A percentile compares a stretch with the other conserved stretches of the same genome.
Evolutionary conservation across 1,140 invertebrate species (phyloP).

Genomic region (Drosophila orosa): DNA sequence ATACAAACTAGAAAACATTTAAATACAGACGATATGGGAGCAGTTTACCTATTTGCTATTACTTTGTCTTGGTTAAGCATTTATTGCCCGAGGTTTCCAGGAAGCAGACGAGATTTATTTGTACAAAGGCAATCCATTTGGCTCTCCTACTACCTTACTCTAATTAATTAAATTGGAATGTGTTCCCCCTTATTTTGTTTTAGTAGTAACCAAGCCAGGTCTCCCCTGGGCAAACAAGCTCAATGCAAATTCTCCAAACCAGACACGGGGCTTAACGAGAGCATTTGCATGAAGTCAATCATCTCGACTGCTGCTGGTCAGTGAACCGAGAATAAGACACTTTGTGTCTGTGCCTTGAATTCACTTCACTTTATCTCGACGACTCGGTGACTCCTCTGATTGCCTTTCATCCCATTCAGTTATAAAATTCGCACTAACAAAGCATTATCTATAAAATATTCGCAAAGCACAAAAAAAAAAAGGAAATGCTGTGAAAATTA

Average conservation of each 20-base stretch:
- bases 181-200: slow-evolving; percentile 18
- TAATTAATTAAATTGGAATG: slow-evolving; percentile 48
- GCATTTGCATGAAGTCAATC: slow-evolving; percentile 47
- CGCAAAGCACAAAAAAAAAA: neutral
- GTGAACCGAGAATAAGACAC: slow-evolving; percentile 38
- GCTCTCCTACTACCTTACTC: slow-evolving; percentile 12
- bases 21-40: neutral
- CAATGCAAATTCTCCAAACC: slow-evolving; percentile 32
- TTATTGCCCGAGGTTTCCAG: slow-evolving; percentile 21
- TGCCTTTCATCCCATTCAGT: slow-evolving; percentile 42
- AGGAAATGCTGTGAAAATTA: slow-evolving; percentile 4
- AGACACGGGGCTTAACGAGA: slow-evolving; percentile 39
- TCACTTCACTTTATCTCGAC: slow-evolving; percentile 7
- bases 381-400: slow-evolving; percentile 34
- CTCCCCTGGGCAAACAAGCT: slow-evolving; percentile 21
- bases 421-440: slow-evolving; percentile 35
- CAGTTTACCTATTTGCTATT: slow-evolving; percentile 38
- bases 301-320: slow-evolving; percentile 30
- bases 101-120: slow-evolving; percentile 11
- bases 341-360: slow-evolving; percentile 18
- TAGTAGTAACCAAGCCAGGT: neutral
- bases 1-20: slow-evolving; percentile 10
- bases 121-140: slow-evolving; percentile 21
- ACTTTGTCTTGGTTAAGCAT: slow-evolving; percentile 46
- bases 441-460: slow-evolving; percentile 14